Base-by-base conservation (phyloP, 2,113 vertebrate genomes). In the Chrysochloris asiatica region DNA sequence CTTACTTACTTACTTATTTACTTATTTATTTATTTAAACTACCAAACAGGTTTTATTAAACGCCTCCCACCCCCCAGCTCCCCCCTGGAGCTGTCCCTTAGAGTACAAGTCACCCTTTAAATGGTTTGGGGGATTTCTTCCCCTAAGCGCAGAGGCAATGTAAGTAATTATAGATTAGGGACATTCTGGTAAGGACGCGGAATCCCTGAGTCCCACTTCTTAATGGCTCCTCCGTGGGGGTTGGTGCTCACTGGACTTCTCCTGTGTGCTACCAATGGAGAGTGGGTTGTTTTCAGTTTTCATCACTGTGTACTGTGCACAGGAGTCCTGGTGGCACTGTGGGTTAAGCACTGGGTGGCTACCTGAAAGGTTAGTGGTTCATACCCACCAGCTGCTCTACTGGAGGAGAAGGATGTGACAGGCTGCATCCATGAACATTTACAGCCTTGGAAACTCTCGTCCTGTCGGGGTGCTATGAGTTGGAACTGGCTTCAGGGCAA, bases 161-260 rank as follows among this genome's bases (percentile, higher is more conserved):
- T 13, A 83, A 24, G 21, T 38, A 48, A 54, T 30, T 30, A 28
- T 16, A 2, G 8, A 30, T 5, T 75, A 79, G 75, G 92, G 94
- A 26, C 86, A 65, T 93, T 86, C 91, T 84, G 87, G 93, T 69
- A 59, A 92, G 95, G 90, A 95, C 83, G 54, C 89, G 84, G 87
- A 84, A 33, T 38, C 83, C 71, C n/a, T n/a, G n/a, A n/a, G n/a
- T n/a, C n/a, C n/a, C n/a, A n/a, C n/a, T n/a, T n/a, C n/a, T n/a
- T n/a, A n/a, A n/a, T n/a, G n/a, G n/a, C n/a, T n/a, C n/a, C n/a
- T n/a, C n/a, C n/a, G n/a, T n/a, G n/a, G n/a, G n/a, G n/a, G n/a
- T n/a, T n/a, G n/a, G n/a, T n/a, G n/a, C n/a, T n/a, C n/a, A n/a
- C n/a, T n/a, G n/a, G n/a, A n/a, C n/a, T n/a, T n/a, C n/a, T n/a